Conservation (phyloP, 2,888 invertebrate genomes). For the Geotrupes spiniger region DNA sequence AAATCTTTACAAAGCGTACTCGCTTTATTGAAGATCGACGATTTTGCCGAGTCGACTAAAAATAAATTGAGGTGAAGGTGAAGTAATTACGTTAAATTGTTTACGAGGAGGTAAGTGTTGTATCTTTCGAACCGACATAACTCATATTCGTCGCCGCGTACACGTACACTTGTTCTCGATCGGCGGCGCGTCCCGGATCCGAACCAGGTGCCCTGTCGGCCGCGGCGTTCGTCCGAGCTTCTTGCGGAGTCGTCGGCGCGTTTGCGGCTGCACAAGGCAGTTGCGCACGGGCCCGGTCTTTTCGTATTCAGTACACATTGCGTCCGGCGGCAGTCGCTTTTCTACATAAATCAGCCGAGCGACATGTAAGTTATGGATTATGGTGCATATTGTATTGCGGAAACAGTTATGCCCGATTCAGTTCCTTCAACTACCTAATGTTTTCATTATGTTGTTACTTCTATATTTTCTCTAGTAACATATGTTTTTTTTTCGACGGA, state of each 20-base stretch:
- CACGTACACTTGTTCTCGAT: no score
- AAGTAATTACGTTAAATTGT: constrained; percentile 42
- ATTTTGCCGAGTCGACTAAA: constrained; percentile 32
- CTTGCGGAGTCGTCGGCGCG: background rate
- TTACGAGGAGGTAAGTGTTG: constrained; percentile 40
- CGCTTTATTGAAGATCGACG: no score
- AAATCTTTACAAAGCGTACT: no score
- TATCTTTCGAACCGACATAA: constrained; percentile 39
- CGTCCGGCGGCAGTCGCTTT: constrained; percentile 23
- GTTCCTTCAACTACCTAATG: no score
- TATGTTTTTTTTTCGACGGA: no score
- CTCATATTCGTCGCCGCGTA: constrained; percentile 25
- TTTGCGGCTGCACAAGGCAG: constrained; percentile 5
- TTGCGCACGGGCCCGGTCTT: constrained; percentile 15
- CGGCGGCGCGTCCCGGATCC: no score
- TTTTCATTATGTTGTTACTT: no score
- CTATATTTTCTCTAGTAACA: no score
- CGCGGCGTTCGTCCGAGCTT: constrained; percentile 2
- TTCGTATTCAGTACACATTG: constrained; percentile 16
- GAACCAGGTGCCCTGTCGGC: background rate
- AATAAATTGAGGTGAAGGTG: constrained; percentile 42
- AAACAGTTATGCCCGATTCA: constrained; percentile 15
- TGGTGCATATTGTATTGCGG: constrained; percentile 18
- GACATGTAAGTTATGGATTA: constrained; percentile 21
- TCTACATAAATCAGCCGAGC: constrained; percentile 19